Evolutionary conservation across 2,113 vertebrate species (phyloP).

Genomic region (Trichechus manatus): DNA sequence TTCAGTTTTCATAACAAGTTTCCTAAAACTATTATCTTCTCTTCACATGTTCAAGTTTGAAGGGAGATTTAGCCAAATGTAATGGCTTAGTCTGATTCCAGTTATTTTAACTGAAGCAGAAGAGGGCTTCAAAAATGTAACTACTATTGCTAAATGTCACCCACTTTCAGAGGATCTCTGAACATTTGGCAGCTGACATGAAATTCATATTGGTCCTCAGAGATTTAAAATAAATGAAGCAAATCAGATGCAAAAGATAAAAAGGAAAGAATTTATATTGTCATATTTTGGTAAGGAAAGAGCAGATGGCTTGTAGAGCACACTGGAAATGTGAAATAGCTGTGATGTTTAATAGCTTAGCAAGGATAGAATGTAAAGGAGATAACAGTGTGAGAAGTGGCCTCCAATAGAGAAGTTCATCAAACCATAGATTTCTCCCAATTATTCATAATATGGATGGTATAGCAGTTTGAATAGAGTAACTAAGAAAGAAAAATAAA

Average conservation of each 20-base stretch:
- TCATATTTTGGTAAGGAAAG: conserved; percentile 38
- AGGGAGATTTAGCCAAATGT: not conserved
- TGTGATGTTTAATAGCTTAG: conserved; percentile 53
- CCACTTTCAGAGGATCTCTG: conserved; percentile 55
- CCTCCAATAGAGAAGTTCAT: not conserved
- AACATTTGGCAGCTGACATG: conserved; percentile 70
- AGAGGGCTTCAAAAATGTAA: conserved; percentile 32
- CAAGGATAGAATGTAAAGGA: conserved; percentile 38
- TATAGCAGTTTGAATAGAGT: not conserved
- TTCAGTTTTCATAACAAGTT: conserved; percentile 9
- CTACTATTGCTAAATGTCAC: conserved; percentile 61
- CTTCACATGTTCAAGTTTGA: not conserved
- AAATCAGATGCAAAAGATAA: conserved; percentile 69
- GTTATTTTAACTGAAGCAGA: conserved; percentile 25
- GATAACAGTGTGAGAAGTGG: not conserved
- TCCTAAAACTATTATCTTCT: not conserved
- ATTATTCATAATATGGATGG: not conserved
- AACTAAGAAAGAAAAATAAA: not conserved
- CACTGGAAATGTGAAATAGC: conserved; percentile 64
- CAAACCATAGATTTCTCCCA: not conserved
- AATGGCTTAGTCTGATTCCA: not conserved
- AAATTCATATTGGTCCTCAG: conserved; percentile 57
- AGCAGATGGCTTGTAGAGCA: conserved; percentile 77
- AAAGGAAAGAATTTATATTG: conserved; percentile 51
- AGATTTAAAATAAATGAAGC: conserved; percentile 79